phyloP scores from a whole-genome alignment of 2,797 vertebrate genomes.

The Neosilurus hyrtlii region DNA sequence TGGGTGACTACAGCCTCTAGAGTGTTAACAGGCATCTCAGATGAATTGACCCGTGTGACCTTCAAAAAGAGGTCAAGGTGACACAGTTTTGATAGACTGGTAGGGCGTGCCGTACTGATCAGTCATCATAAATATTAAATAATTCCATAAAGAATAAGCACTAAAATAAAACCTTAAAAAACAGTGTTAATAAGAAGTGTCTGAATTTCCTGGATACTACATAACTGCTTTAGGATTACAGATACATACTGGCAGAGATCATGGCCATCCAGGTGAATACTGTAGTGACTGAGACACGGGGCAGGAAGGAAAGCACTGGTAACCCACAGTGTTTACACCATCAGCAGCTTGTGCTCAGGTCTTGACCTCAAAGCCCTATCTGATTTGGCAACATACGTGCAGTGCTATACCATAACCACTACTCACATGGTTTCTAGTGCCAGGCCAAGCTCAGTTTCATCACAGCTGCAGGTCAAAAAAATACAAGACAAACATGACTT shows the following conservation, averaged over 20 bases:
- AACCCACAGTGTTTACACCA: slow-evolving; percentile 2
- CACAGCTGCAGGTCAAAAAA: background rate
- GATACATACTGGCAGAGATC: background rate
- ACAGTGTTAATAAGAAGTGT: no score
- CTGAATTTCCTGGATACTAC: background rate
- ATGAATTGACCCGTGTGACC: no score
- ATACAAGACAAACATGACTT: background rate
- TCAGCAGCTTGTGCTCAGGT: slow-evolving; percentile 6
- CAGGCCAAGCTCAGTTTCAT: background rate
- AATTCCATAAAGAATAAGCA: no score
- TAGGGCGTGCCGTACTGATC: no score
- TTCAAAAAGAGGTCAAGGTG: no score
- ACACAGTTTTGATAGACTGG: no score
- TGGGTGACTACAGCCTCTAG: no score
- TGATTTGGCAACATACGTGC: background rate
- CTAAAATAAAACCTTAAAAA: no score
- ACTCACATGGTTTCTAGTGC: slow-evolving; percentile 8
- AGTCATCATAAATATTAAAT: no score
- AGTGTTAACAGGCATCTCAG: no score
- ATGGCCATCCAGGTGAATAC: background rate
- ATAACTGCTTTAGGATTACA: background rate
- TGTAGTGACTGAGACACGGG: background rate
- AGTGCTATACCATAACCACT: background rate
- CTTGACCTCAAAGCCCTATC: slow-evolving; percentile 12
- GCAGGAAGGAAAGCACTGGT: background rate